A percentile compares a stretch with the other conserved stretches of the same genome.
Evolutionary conservation across 2,888 invertebrate genomes (phyloP).

Genomic region (Congeria kusceri): DNA sequence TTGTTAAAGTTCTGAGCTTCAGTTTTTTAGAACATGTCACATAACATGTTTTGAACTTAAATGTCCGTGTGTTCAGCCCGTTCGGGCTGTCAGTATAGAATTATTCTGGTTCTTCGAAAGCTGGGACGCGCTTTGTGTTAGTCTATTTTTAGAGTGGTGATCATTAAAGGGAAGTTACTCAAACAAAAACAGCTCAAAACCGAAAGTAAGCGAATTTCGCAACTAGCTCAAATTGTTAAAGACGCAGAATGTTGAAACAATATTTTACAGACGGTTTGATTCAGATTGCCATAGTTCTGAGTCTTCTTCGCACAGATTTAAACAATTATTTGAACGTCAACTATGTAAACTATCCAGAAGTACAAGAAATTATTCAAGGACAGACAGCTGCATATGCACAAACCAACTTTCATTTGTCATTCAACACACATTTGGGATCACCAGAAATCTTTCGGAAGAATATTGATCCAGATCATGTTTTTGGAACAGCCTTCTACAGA

Average conservation of each 20-base stretch:
- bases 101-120: conserved; percentile 5
- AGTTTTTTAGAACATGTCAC: not conserved
- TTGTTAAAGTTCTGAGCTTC: not conserved
- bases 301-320: conserved; percentile 82
- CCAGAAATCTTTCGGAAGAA: conserved; percentile 60
- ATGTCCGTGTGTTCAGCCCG: conserved; percentile 34
- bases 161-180: conserved; percentile 48
- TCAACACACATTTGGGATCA: conserved; percentile 73
- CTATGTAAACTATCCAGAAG: conserved; percentile 80
- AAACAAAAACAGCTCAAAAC: not conserved
- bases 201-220: conserved; percentile 28
- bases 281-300: conserved; percentile 82
- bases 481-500: conserved; percentile 69
- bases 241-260: conserved; percentile 75
- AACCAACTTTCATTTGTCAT: conserved; percentile 74
- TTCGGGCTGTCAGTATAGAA: conserved; percentile 23
- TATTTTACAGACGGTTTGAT: conserved; percentile 83
- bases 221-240: not conserved
- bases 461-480: conserved; percentile 69
- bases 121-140: conserved; percentile 23
- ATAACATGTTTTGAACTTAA: conserved; percentile 13
- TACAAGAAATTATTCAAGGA: conserved; percentile 82
- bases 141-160: conserved; percentile 46
- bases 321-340: conserved; percentile 75
- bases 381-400: conserved; percentile 79